Base-by-base conservation (phyloP, 2,888 invertebrate genomes). In the Crematogaster levior region DNA sequence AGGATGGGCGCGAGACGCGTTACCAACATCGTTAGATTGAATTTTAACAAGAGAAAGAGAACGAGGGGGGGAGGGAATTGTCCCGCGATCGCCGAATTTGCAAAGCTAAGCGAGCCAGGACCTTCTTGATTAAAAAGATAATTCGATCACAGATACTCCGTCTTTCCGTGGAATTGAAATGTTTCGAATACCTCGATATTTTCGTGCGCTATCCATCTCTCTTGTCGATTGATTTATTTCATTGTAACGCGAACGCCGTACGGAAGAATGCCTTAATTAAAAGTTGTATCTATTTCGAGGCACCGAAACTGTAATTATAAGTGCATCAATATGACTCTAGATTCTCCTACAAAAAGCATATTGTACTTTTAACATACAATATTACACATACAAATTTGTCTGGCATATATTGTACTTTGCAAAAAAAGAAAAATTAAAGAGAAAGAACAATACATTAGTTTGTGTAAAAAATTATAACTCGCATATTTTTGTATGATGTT, bases 1-100 rank as follows among this genome's bases (percentile, higher is more conserved):
- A 72, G 30, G 34, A 30, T 18, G 72, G 43, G 37, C 81, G 70
- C 68, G 83, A 70, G 82, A 84, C 83, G 82, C 85, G 84, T 84
- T 81, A 56, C 82, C 65, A 68, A 65, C 73, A 82, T 70, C 87
- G 87, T 86, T 85, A 85, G 84, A 87, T 91, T 91, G 88, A 88
- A 89, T 90, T 90, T 90, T 87, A 90, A 88, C 84, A 85, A 18
- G 15, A 27, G 37, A n/a, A 9, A 46, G 56, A 10, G n/a, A 46
- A 73, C 4, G 15, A 21, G 40, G 21, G 12, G 5, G 40, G 30
- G 30, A 27, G 46, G 18, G 30, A 73, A 72, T 60, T 72, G 46
- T 68, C 40, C 77, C 53, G 30, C 48, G 77, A 79, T 79, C 77
- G 43, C 43, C 56, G 56, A 79, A 79, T 79, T 79, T 79, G 77